phyloP scores from a whole-genome alignment of 2,797 vertebrate genomes.

The Cyprinella venusta region DNA sequence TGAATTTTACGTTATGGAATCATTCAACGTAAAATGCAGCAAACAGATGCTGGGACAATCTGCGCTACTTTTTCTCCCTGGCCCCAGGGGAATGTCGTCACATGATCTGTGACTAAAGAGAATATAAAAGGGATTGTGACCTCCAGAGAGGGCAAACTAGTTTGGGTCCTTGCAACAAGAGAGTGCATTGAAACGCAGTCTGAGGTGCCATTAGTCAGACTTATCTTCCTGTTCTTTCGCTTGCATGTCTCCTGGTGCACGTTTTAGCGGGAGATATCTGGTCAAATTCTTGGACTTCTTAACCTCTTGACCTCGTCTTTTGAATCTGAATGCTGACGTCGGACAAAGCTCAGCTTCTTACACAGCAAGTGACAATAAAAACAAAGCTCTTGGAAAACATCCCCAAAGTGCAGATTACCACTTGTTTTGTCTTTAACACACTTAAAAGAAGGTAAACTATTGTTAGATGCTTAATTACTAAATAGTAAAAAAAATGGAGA shows the following conservation, averaged over 20 bases:
- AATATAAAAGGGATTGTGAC: constrained; percentile 64
- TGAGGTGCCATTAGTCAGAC: constrained; percentile 15
- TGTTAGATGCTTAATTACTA: constrained; percentile 11
- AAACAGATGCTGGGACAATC: constrained; percentile 66
- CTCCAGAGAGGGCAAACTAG: constrained; percentile 49
- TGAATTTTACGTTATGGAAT: constrained; percentile 71
- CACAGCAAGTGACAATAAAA: constrained; percentile 44
- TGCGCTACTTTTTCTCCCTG: constrained; percentile 10
- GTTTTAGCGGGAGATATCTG: constrained; percentile 36
- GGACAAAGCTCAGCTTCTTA: constrained; percentile 46
- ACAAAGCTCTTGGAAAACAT: constrained; percentile 30
- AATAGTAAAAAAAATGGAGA: background rate
- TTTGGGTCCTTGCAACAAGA: constrained; percentile 37
- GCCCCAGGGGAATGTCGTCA: constrained; percentile 58
- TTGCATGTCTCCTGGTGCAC: background rate
- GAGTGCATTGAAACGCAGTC: constrained; percentile 32
- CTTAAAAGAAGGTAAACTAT: background rate
- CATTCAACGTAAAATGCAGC: constrained; percentile 66
- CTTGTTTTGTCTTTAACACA: background rate
- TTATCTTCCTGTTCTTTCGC: constrained; percentile 2
- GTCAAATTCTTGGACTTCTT: constrained; percentile 44
- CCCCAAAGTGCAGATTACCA: constrained; percentile 5
- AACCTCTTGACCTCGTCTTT: constrained; percentile 53
- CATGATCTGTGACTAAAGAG: constrained; percentile 69
- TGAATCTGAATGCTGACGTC: constrained; percentile 40